Evolutionary conservation across 1,140 invertebrate genomes (phyloP).

Genomic region (Neodiprion virginianus): DNA sequence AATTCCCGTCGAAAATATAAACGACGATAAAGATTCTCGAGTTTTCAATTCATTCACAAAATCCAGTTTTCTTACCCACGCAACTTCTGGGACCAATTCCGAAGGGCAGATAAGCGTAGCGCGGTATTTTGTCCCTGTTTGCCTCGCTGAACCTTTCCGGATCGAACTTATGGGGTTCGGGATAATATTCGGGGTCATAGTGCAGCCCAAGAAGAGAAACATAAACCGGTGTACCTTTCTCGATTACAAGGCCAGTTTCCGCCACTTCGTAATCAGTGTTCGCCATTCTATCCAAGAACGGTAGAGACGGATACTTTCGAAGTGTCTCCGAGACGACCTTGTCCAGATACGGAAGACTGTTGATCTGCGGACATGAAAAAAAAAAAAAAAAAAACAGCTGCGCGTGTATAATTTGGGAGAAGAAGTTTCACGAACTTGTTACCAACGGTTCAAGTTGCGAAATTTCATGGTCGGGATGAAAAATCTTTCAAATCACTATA

Average conservation of each 20-base stretch:
- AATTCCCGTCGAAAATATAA: constrained; percentile 68
- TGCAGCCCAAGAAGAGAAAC: constrained; percentile 53
- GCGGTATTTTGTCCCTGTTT: constrained; percentile 29
- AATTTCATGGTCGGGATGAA: too few species aligned
- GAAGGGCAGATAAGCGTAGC: constrained; percentile 51
- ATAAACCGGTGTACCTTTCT: constrained; percentile 57
- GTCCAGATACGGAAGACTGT: constrained; percentile 33
- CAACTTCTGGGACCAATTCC: constrained; percentile 58
- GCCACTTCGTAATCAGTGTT: constrained; percentile 55
- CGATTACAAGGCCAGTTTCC: constrained; percentile 46
- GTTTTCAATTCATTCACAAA: constrained; percentile 58
- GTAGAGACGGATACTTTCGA: constrained; percentile 67
- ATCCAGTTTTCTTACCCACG: constrained; percentile 68
- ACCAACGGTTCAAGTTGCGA: too few species aligned
- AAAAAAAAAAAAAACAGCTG: too few species aligned
- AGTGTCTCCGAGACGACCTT: constrained; percentile 62
- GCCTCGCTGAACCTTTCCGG: constrained; percentile 42
- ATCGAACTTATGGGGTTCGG: constrained; percentile 44
- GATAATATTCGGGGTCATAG: constrained; percentile 39
- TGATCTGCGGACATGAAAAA: constrained; percentile 15
- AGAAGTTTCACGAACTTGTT: too few species aligned
- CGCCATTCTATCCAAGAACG: constrained; percentile 59
- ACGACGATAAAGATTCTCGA: constrained; percentile 51
- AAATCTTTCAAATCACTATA: too few species aligned
- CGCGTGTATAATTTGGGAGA: too few species aligned